Percentiles rank a stretch among this genome's conserved stretches.
Evolutionary conservation across 2,888 invertebrate species (phyloP).

Genomic region (Netelia virgata): DNA sequence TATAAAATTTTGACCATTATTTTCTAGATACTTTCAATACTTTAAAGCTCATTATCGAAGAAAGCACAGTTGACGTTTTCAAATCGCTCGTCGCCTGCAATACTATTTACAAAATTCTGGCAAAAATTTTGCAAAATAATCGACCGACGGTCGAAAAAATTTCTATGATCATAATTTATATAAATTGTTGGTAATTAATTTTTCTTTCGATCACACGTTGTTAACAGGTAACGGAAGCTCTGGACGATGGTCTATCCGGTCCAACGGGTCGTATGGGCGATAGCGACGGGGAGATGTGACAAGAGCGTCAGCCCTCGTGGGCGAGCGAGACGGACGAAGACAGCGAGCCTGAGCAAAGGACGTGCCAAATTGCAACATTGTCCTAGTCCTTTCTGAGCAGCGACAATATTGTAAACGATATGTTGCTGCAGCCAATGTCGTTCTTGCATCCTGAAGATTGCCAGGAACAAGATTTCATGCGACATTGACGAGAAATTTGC

Average conservation of each 20-base stretch:
- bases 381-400: conserved; percentile 75
- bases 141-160: no score
- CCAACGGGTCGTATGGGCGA: conserved; percentile 75
- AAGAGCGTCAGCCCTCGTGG: conserved; percentile 81
- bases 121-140: no score
- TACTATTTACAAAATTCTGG: no score
- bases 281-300: conserved; percentile 81
- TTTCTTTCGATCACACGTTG: neutral
- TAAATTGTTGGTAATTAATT: neutral
- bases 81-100: no score
- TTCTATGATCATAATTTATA: no score
- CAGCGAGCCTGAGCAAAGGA: conserved; percentile 80
- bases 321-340: conserved; percentile 82
- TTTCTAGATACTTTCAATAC: no score
- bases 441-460: conserved; percentile 60
- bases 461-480: conserved; percentile 60
- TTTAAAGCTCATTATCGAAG: no score
- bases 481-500: conserved; percentile 54
- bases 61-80: no score
- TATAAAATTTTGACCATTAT: no score
- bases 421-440: conserved; percentile 67
- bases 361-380: conserved; percentile 81
- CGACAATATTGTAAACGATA: conserved; percentile 62
- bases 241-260: conserved; percentile 79
- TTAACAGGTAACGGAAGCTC: conserved; percentile 79